Evolutionary conservation across 2,888 invertebrate genomes (phyloP), one percentile per base, ranked within the genome.

Genomic region (Platynereis dumerilii): DNA sequence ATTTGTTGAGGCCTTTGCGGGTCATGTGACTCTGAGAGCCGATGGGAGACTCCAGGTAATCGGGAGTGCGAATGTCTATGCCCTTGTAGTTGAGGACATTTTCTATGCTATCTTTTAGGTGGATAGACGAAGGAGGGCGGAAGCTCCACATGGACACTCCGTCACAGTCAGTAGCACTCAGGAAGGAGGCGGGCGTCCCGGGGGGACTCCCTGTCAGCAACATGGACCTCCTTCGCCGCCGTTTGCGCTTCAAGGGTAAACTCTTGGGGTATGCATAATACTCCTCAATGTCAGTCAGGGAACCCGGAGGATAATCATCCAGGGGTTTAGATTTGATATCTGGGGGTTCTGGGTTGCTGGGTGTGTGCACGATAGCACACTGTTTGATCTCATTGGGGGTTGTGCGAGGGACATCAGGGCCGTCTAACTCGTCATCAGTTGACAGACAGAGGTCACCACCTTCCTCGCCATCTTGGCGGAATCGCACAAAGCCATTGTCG

Each of bases 401-500:
- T n/a, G 22, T 55, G 24, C 20, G n/a, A 34, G 7, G 34, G 34
- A 34, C 34, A 26, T 55, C 55, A 55, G 27, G 17, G 26, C 56
- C 44, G 27, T 62, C 62, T n/a, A 69, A 53, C 48, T 69, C 69
- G 39, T 69, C 69, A 55, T 64, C 65, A 10, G 66, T 61, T 17
- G 69, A 64, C 10, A 53, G 15, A n/a, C 39, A 28, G 15, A 67
- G 28, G 10, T 59, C 62, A 22, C 60, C 63, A 1, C 58, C 65
- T 15, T 45, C 26, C 27, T 70, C 70, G 10, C 64, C 70, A 24
- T 68, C 68, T 28, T 64, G 57, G 15, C 70, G 60, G 56, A 70
- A 68, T 10, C 94, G 87, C 17, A 94, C 91, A 83, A 94, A 93
- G 3, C 94, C 93, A 79, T 93, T 92, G 80, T 94, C 94, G 68